Evolutionary conservation across 2,797 vertebrate species (phyloP).

Genomic region (Sparus aurata): DNA sequence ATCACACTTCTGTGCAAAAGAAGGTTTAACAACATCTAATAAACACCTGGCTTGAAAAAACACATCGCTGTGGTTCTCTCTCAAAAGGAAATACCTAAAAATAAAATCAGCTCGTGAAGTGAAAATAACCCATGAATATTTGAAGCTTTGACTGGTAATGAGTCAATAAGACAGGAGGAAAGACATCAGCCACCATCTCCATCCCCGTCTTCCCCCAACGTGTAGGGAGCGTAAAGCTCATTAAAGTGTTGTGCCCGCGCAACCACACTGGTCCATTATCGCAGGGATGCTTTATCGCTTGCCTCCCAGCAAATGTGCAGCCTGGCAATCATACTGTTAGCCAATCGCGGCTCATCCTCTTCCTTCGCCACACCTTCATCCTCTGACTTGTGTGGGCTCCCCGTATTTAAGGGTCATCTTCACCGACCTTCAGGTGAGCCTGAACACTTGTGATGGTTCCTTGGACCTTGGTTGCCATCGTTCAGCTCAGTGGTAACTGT

Average conservation of each 20-base stretch:
- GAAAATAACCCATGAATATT: not conserved
- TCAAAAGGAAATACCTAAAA: not conserved
- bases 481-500: slow-evolving; percentile 98
- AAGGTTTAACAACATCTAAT: not conserved
- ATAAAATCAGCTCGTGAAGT: not conserved
- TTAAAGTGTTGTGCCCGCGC: no score
- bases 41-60: not conserved
- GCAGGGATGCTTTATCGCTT: no score
- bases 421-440: slow-evolving; percentile 95
- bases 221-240: no score
- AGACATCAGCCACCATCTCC: no score
- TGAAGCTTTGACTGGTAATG: no score
- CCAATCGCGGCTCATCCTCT: no score
- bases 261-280: no score
- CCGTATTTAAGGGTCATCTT: slow-evolving; percentile 99
- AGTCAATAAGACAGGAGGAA: no score
- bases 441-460: slow-evolving; percentile 99
- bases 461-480: slow-evolving; percentile 98
- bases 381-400: slow-evolving; percentile 85
- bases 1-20: not conserved
- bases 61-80: not conserved
- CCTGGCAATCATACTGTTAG: no score
- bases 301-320: no score
- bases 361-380: no score
- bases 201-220: no score